These are phyloP conservation scores for Rotaria sp. DNA, from an alignment of 2,888 invertebrate species.

Conservation along the genomic window DNA sequence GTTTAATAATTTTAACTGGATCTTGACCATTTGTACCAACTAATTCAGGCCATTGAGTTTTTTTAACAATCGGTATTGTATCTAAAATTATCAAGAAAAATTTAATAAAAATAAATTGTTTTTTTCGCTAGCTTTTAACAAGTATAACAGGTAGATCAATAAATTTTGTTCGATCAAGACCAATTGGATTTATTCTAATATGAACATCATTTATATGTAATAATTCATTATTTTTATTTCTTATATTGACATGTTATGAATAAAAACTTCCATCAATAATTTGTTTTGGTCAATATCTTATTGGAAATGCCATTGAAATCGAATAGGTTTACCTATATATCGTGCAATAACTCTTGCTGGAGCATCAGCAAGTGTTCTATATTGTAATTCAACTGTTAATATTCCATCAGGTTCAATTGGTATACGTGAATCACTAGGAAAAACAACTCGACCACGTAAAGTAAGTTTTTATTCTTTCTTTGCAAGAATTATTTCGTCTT, in stretches of 20 bases:
- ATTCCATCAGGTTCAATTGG: not conserved
- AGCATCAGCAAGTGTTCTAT: not conserved
- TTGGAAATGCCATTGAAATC: not conserved
- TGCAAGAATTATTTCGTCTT: not conserved
- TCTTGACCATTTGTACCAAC: not conserved
- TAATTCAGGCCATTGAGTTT: not conserved
- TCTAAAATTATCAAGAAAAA: not conserved
- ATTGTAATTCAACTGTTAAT: not conserved
- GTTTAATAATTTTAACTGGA: not conserved
- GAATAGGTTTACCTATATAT: not conserved
- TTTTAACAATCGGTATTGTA: not conserved
- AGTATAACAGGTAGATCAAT: slow-evolving; percentile 1
- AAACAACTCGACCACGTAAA: not conserved
- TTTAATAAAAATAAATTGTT: not conserved
- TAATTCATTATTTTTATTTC: not conserved
- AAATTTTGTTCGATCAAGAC: not conserved
- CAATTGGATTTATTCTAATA: not conserved
- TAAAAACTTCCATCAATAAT: not conserved
- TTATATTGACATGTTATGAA: not conserved
- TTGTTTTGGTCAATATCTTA: not conserved
- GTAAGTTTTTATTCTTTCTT: not conserved
- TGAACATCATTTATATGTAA: not conserved
- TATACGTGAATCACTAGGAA: not conserved
- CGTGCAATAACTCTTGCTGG: not conserved
- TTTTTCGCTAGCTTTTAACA: not conserved